phyloP scores from a whole-genome alignment of 1,140 invertebrate species.

The Nebria ingens region DNA sequence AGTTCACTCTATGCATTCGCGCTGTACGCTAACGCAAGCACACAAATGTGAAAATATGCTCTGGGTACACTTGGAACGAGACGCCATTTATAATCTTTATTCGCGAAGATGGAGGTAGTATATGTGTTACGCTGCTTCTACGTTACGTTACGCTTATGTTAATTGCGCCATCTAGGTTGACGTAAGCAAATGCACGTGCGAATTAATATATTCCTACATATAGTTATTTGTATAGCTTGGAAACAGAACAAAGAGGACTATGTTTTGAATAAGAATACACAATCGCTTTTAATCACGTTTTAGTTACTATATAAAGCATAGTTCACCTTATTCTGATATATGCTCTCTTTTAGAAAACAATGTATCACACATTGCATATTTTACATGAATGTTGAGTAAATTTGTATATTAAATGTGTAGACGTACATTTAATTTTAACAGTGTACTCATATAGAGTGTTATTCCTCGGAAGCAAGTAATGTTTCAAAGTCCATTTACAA shows the following conservation, averaged over 20 bases:
- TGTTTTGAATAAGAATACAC: neutral
- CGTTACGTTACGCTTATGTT: neutral
- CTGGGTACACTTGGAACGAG: neutral
- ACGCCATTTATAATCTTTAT: constrained; percentile 9
- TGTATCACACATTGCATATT: no score
- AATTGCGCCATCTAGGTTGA: neutral
- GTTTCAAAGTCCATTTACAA: no score
- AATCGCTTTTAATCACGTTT: no score
- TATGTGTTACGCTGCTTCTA: neutral
- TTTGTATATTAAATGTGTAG: no score
- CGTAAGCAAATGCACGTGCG: neutral
- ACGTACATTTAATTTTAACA: no score
- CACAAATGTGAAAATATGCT: constrained; percentile 4
- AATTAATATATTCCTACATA: neutral
- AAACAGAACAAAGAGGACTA: neutral
- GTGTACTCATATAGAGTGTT: no score
- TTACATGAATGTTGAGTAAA: no score
- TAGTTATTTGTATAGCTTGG: neutral
- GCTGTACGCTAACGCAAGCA: no score
- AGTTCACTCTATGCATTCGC: neutral
- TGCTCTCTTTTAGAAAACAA: no score
- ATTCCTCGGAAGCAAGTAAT: no score
- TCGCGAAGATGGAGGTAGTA: neutral
- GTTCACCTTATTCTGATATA: no score
- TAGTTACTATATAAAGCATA: no score